Evolutionary conservation across 2,113 vertebrate species (phyloP).

Genomic region (Barnardius zonarius): DNA sequence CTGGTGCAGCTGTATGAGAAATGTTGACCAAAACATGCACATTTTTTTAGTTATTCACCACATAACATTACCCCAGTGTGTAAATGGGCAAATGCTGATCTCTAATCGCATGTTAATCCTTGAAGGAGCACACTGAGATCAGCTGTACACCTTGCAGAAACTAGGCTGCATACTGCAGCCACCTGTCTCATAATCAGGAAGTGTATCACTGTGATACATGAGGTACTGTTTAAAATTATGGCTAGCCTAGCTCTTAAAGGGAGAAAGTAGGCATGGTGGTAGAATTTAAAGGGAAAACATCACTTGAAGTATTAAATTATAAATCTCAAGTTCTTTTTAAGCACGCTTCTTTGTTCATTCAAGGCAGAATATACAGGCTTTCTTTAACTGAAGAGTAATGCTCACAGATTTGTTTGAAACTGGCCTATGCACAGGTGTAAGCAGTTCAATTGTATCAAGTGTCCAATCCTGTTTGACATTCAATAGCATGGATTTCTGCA

Average conservation of each 20-base stretch:
- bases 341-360: background rate
- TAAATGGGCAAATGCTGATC: background rate
- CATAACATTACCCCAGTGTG: background rate
- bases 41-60: background rate
- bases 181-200: background rate
- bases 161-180: background rate
- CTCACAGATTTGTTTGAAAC: background rate
- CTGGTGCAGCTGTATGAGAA: background rate
- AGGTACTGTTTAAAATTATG: background rate
- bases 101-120: background rate
- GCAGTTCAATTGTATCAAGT: background rate
- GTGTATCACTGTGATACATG: background rate
- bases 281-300: background rate
- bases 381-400: background rate
- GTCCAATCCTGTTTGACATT: background rate
- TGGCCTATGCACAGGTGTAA: background rate
- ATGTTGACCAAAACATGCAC: background rate
- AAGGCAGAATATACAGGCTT: background rate
- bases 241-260: background rate
- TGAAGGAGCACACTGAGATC: background rate
- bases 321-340: background rate
- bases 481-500: background rate
- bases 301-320: background rate
- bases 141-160: background rate
- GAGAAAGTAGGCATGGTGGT: background rate